Evolutionary conservation across 2,888 invertebrate species (phyloP).

Genomic region (Seira ritae): DNA sequence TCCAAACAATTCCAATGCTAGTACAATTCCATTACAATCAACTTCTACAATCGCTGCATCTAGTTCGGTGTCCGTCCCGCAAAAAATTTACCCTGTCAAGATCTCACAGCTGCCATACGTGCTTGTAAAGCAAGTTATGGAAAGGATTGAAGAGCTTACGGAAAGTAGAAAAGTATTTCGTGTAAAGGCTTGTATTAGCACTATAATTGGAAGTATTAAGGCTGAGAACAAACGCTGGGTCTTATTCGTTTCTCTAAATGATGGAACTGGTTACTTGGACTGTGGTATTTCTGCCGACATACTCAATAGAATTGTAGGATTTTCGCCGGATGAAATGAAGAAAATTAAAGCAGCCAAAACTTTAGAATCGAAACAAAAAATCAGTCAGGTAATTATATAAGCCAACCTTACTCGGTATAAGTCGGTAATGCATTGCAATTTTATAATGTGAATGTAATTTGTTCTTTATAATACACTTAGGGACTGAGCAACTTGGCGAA

Average conservation of each 20-base stretch:
- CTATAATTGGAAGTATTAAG: constrained; percentile 75
- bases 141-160: neutral
- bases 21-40: neutral
- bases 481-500: constrained; percentile 58
- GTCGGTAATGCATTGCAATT: neutral
- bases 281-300: constrained; percentile 58
- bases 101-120: constrained; percentile 50
- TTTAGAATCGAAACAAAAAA: constrained; percentile 45
- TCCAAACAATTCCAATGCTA: neutral
- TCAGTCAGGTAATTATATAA: constrained; percentile 44
- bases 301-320: constrained; percentile 66
- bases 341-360: constrained; percentile 56
- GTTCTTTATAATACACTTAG: constrained; percentile 42
- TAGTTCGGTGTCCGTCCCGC: neutral
- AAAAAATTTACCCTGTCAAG: constrained; percentile 24
- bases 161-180: constrained; percentile 45
- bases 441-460: neutral
- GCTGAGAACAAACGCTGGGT: constrained; percentile 75
- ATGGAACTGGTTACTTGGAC: constrained; percentile 75
- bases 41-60: neutral
- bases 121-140: constrained; percentile 52
- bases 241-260: constrained; percentile 76
- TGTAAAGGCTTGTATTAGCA: constrained; percentile 76
- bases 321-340: constrained; percentile 66
- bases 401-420: no score